Percentiles rank a stretch among this genome's conserved stretches.
Conservation (phyloP, 1,140 invertebrate genomes). For the Drosophila malerkotliana region DNA sequence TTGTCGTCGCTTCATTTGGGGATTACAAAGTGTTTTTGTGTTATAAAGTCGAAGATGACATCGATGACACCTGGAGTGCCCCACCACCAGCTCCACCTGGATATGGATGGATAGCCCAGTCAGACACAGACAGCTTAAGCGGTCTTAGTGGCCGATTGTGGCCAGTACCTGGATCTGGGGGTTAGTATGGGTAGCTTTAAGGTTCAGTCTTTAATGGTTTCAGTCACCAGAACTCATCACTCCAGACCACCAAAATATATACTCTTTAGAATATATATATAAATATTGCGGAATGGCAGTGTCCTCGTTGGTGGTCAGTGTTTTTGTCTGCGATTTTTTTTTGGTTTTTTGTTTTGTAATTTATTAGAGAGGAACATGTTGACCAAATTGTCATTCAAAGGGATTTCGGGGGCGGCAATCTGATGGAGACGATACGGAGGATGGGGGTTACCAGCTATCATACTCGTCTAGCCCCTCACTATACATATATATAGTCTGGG, state of each 20-base stretch:
- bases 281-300: background rate
- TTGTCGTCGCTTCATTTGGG: slow-evolving; percentile 77
- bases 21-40: slow-evolving; percentile 82
- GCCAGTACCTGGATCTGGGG: background rate
- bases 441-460: slow-evolving; percentile 49
- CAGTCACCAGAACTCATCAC: no score
- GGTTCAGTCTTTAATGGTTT: slow-evolving; percentile 3
- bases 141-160: slow-evolving; percentile 40
- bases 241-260: no score
- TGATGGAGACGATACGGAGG: no score
- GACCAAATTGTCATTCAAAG: slow-evolving; percentile 82
- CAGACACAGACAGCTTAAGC: slow-evolving; percentile 61
- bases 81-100: slow-evolving; percentile 9
- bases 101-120: background rate
- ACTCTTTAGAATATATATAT: no score
- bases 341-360: slow-evolving; percentile 69
- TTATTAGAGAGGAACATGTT: slow-evolving; percentile 80
- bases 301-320: slow-evolving; percentile 54
- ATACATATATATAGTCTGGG: no score
- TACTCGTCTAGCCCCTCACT: slow-evolving; percentile 28
- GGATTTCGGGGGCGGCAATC: slow-evolving; percentile 37
- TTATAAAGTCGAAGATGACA: slow-evolving; percentile 82
- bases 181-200: background rate
- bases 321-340: slow-evolving; percentile 73
- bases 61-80: slow-evolving; percentile 78